Base-by-base conservation (phyloP, 2,113 vertebrate genomes). In the Nicator chloris region DNA sequence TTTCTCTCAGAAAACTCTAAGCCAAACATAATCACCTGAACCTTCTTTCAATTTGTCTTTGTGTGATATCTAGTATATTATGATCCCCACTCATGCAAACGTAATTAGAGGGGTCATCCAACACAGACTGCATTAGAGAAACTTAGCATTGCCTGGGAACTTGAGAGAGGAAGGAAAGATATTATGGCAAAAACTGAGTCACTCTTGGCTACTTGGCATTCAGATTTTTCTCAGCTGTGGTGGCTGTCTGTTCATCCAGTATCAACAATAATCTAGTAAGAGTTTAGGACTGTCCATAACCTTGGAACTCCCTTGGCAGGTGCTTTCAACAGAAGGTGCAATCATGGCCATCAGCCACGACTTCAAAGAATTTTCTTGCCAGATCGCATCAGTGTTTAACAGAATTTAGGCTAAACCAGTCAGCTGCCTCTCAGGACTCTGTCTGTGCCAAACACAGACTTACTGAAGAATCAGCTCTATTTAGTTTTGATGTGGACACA, bases 341-440 rank as follows among this genome's bases (percentile, higher is more conserved):
- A 16, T 64, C 13, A 27, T 15, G 30, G 33, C 11, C 8, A 31
- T n/a, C 22, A 82, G 5, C 4, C 9, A 40, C 4, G 2, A n/a
- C 3, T 64, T 39, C 20, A 60, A 71, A 64, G 6, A 35, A 4
- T n/a, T 68, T 39, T 64, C 22, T 83, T 92, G 40, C 27, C 53
- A 65, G 45, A 16, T 3, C 0, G 0, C 22, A 45, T 19, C 9
- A 31, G 15, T 64, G 45, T 80, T 76, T 64, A 88, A 69, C 3
- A n/a, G 10, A 14, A 82, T 77, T 76, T 61, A 60, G 22, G 15
- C 22, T 86, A 64, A 85, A 53, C 0, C 27, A 79, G 10, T 1
- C 27, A 66, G 3, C 19, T 72, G 86, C 73, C 24, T 24, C 13
- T 40, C 27, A 63, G 39, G 30, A 50, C 15, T 59, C 28, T 82